Conservation (phyloP, 2,113 vertebrate genomes). For the Lathamus discolor region DNA sequence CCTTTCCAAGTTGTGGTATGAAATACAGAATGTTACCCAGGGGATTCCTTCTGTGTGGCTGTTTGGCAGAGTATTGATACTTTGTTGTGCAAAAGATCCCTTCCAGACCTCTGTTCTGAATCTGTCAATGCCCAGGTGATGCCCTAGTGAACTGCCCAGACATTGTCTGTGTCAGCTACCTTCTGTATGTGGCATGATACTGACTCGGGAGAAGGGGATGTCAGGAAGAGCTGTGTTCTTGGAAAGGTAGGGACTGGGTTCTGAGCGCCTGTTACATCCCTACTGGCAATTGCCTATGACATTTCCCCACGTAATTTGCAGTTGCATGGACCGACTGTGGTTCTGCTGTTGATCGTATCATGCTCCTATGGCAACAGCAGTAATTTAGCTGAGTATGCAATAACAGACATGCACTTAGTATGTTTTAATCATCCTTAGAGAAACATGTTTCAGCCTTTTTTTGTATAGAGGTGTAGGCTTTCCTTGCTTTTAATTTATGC, state of each 20-base stretch:
- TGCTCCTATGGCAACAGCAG: neutral
- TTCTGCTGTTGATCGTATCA: neutral
- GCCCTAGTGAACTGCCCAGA: neutral
- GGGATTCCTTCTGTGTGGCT: neutral
- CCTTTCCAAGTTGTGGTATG: neutral
- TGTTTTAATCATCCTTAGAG: neutral
- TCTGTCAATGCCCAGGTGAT: neutral
- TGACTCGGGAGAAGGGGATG: rapidly evolving
- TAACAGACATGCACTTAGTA: neutral
- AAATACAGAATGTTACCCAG: neutral
- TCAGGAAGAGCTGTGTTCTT: neutral
- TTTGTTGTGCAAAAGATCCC: neutral
- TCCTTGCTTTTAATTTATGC: neutral
- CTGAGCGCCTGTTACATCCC: neutral
- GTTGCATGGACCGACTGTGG: rapidly evolving
- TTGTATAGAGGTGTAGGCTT: neutral
- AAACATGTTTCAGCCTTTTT: neutral
- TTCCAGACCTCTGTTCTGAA: neutral
- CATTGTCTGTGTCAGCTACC: neutral
- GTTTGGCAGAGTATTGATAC: neutral
- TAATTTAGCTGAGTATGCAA: neutral
- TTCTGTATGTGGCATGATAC: neutral
- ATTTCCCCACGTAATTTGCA: rapidly evolving
- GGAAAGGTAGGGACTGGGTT: neutral
- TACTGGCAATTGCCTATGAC: neutral